Percentiles rank a stretch among this genome's conserved stretches.
phyloP scores from a whole-genome alignment of 2,888 invertebrate genomes.

The Sinopyrophorus schimmeli region DNA sequence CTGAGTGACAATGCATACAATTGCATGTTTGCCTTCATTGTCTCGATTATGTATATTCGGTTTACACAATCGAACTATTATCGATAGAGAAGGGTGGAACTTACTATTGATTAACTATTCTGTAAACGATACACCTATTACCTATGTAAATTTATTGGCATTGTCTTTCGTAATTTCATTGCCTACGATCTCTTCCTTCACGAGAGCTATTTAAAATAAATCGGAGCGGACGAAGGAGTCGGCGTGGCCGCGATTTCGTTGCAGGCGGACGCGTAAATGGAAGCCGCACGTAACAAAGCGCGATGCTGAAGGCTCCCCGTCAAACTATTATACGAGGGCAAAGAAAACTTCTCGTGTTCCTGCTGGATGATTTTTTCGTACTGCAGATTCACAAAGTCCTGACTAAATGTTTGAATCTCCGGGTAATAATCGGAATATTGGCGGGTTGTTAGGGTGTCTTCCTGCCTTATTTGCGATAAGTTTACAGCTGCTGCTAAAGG shows the following conservation, averaged over 20 bases:
- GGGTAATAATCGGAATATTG: slow-evolving; percentile 2
- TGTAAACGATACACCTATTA: slow-evolving; percentile 54
- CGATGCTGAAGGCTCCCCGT: slow-evolving; percentile 46
- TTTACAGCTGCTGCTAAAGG: not conserved
- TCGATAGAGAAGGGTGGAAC: slow-evolving; percentile 53
- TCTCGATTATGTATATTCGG: slow-evolving; percentile 50
- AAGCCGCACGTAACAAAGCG: slow-evolving; percentile 47
- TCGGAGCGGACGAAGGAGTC: slow-evolving; percentile 16
- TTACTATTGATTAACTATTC: slow-evolving; percentile 54
- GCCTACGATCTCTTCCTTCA: not conserved
- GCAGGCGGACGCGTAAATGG: slow-evolving; percentile 44
- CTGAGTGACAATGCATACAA: slow-evolving; percentile 51
- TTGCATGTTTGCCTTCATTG: slow-evolving; percentile 52
- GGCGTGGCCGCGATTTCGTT: slow-evolving; percentile 25
- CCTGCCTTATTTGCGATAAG: slow-evolving; percentile 7
- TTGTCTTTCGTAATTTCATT: slow-evolving; percentile 38
- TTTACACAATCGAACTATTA: slow-evolving; percentile 52
- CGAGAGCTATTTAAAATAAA: slow-evolving; percentile 20
- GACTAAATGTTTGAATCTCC: slow-evolving; percentile 1
- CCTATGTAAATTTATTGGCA: slow-evolving; percentile 53
- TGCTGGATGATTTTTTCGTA: slow-evolving; percentile 20
- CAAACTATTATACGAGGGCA: slow-evolving; percentile 49
- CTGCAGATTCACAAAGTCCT: slow-evolving; percentile 16
- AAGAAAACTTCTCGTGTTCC: slow-evolving; percentile 30
- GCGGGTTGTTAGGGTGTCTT: slow-evolving; percentile 1